These are phyloP conservation scores for Seriola dumerili DNA, from an alignment of 2,113 vertebrate species.

Conservation along the genomic window DNA sequence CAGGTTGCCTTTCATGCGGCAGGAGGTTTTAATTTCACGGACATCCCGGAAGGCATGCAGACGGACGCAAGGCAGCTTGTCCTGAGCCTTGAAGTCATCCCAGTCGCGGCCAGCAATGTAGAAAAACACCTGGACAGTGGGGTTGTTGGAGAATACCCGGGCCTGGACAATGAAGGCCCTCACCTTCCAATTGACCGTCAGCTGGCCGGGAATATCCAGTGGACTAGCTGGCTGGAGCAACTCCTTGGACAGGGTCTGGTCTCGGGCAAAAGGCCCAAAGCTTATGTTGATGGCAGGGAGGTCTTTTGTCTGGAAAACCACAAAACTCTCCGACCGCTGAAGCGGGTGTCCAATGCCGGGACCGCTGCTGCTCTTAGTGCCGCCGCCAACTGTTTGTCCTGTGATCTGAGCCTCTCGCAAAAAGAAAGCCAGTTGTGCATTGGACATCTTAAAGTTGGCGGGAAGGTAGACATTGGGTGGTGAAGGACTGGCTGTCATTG, in stretches of 20 bases:
- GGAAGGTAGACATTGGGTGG: constrained; percentile 87
- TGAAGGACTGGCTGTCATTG: constrained; percentile 73
- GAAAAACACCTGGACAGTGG: constrained; percentile 94
- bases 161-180: constrained; percentile 96
- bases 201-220: constrained; percentile 91
- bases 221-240: constrained; percentile 94
- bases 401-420: constrained; percentile 86
- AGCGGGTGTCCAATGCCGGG: constrained; percentile 83
- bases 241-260: constrained; percentile 93
- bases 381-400: constrained; percentile 74
- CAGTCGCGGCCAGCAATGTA: constrained; percentile 97
- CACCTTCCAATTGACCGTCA: constrained; percentile 98
- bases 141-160: constrained; percentile 90
- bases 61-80: constrained; percentile 93
- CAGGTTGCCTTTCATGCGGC: constrained; percentile 91
- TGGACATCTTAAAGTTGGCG: constrained; percentile 94
- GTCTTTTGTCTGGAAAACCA: constrained; percentile 98
- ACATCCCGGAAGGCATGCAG: constrained; percentile 94
- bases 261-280: constrained; percentile 92
- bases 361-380: constrained; percentile 27
- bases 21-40: constrained; percentile 93
- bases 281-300: constrained; percentile 94
- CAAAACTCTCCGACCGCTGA: constrained; percentile 94
- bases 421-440: constrained; percentile 96
- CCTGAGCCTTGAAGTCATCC: constrained; percentile 93